Percentiles rank a stretch among this genome's conserved stretches.
These are phyloP conservation scores for Mimumesa dahlbomi DNA, from an alignment of 2,888 invertebrate species.

Conservation along the genomic window DNA sequence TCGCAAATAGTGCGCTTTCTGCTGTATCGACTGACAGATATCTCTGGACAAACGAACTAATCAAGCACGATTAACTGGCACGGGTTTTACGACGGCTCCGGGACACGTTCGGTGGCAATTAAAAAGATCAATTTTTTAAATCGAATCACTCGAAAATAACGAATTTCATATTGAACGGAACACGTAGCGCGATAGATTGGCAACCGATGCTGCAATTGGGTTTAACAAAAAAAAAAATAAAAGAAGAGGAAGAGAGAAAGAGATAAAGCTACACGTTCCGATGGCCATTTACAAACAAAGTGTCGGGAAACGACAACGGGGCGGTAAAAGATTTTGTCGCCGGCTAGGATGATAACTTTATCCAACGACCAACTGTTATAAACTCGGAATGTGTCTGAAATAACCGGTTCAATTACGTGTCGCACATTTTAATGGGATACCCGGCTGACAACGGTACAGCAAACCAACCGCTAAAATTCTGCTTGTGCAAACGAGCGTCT, in stretches of 20 bases:
- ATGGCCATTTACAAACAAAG: too few relatives aligned
- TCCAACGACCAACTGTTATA: slow-evolving; percentile 22
- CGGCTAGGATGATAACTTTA: slow-evolving; percentile 11
- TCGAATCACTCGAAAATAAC: background rate
- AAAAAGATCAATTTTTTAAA: slow-evolving; percentile 5
- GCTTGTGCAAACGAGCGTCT: slow-evolving; percentile 27
- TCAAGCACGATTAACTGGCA: slow-evolving; percentile 56
- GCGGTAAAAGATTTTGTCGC: too few relatives aligned
- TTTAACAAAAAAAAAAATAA: too few relatives aligned
- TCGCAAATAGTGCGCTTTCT: slow-evolving; percentile 16
- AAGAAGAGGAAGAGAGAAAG: too few relatives aligned
- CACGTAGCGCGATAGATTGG: too few relatives aligned
- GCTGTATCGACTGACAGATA: slow-evolving; percentile 44
- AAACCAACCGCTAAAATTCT: slow-evolving; percentile 45
- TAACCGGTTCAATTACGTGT: slow-evolving; percentile 45
- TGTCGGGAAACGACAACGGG: too few relatives aligned
- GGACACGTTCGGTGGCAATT: slow-evolving; percentile 16
- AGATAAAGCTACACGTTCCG: too few relatives aligned
- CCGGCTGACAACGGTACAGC: slow-evolving; percentile 35
- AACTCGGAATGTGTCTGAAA: slow-evolving; percentile 28
- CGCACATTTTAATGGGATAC: slow-evolving; percentile 26
- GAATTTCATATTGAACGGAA: too few relatives aligned
- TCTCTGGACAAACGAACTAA: slow-evolving; percentile 61
- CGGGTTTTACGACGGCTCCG: slow-evolving; percentile 17
- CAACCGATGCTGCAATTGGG: too few relatives aligned